A percentile compares a stretch with the other conserved stretches of the same genome.
Conservation (phyloP, 1,140 invertebrate genomes). For the Papilio aristodemus region DNA sequence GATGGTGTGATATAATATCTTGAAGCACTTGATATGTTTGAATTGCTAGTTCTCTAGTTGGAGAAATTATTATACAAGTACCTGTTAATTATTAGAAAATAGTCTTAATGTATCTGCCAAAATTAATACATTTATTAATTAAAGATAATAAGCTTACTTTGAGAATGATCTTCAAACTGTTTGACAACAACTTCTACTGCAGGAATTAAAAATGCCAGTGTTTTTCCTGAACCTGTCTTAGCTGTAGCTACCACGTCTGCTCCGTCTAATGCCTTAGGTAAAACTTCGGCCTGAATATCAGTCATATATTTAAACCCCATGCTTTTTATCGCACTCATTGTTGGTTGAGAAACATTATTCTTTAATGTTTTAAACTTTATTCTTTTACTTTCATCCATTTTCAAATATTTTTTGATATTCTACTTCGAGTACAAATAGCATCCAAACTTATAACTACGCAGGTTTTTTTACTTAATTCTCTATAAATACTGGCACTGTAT, state of each 20-base stretch:
- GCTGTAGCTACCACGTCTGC: conserved; percentile 95
- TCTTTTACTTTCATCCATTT: conserved; percentile 51
- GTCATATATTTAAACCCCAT: conserved; percentile 87
- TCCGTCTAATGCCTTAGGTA: conserved; percentile 88
- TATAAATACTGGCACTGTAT: too few relatives aligned
- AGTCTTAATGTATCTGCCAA: background rate
- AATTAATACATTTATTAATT: background rate
- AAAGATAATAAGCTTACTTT: conserved; percentile 81
- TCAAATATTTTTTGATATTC: conserved; percentile 10
- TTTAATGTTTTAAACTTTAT: conserved; percentile 61
- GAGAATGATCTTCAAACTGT: conserved; percentile 85
- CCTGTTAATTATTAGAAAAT: conserved; percentile 71
- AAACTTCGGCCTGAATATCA: conserved; percentile 92
- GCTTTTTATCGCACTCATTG: conserved; percentile 53
- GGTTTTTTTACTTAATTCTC: background rate
- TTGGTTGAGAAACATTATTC: conserved; percentile 50
- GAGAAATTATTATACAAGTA: conserved; percentile 93
- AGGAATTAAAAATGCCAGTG: conserved; percentile 92
- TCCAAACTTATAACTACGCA: background rate
- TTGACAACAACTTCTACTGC: conserved; percentile 88
- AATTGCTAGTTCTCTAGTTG: conserved; percentile 94
- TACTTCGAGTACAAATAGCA: background rate
- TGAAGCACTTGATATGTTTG: conserved; percentile 94
- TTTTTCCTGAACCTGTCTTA: conserved; percentile 90
- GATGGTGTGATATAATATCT: conserved; percentile 91